These are phyloP conservation scores for Proterorhinus semilunaris DNA, from an alignment of 2,113 vertebrate genomes.

Conservation along the genomic window DNA sequence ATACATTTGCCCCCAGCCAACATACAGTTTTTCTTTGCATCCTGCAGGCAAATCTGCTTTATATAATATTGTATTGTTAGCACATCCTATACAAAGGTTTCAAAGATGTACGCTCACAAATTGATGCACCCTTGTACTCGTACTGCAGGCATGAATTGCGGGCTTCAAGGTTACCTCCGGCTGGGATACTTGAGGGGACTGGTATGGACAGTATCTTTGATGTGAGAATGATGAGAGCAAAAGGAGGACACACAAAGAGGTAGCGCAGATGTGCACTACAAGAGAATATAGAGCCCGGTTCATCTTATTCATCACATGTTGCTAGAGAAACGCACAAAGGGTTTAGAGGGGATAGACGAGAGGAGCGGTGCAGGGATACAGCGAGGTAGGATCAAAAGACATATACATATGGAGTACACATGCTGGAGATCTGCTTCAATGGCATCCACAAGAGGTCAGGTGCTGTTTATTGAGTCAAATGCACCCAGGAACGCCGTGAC, in stretches of 20 bases:
- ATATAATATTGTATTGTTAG: slow-evolving; percentile 8
- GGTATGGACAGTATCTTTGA: slow-evolving; percentile 43
- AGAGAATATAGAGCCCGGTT: slow-evolving; percentile 30
- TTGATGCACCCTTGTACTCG: background rate
- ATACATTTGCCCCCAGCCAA: background rate
- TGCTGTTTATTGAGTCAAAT: slow-evolving; percentile 2
- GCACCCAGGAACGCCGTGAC: background rate
- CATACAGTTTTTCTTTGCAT: slow-evolving; percentile 2
- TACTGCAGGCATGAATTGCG: slow-evolving; percentile 11
- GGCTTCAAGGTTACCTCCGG: slow-evolving; percentile 22
- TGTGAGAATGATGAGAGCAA: slow-evolving; percentile 46
- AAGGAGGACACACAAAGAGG: slow-evolving; percentile 34
- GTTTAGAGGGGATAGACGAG: slow-evolving; percentile 23
- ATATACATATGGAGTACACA: slow-evolving; percentile 36
- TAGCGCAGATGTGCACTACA: slow-evolving; percentile 28
- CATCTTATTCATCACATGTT: slow-evolving; percentile 53
- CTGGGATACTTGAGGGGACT: slow-evolving; percentile 27
- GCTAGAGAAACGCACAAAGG: slow-evolving; percentile 31
- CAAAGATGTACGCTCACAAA: slow-evolving; percentile 2
- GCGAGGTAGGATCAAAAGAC: slow-evolving; percentile 30
- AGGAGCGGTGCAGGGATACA: slow-evolving; percentile 12
- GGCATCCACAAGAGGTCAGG: background rate
- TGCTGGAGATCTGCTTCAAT: slow-evolving; percentile 16
- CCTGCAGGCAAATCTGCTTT: background rate
- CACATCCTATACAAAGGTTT: slow-evolving; percentile 8